These are phyloP conservation scores for Hipposideros larvatus DNA, from an alignment of 2,797 vertebrate species.

Conservation along the genomic window DNA sequence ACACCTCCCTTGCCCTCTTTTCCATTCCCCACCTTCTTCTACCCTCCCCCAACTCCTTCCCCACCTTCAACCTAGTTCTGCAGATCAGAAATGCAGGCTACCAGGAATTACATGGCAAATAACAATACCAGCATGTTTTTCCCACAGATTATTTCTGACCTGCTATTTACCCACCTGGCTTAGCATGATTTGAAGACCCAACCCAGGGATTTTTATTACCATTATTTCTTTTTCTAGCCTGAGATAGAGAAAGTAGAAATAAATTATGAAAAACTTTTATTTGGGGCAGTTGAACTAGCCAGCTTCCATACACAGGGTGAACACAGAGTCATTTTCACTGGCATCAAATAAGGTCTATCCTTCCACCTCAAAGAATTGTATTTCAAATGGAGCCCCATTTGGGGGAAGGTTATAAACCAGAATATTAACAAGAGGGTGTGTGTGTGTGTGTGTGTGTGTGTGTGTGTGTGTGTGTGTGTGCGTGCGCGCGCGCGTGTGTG, in stretches of 20 bases:
- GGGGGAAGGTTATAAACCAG: neutral
- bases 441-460: neutral
- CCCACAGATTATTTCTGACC: conserved; percentile 76
- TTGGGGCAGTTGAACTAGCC: neutral
- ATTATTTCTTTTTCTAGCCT: conserved; percentile 32
- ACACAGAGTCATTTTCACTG: neutral
- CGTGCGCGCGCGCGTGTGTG: too few relatives aligned
- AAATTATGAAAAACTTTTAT: conserved; percentile 33
- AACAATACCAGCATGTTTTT: conserved; percentile 71
- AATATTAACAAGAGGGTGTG: neutral
- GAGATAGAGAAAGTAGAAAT: conserved; percentile 41
- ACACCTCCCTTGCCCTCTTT: conserved; percentile 80
- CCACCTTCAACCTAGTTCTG: neutral
- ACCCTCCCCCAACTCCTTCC: conserved; percentile 37
- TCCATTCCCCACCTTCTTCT: neutral
- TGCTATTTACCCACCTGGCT: neutral
- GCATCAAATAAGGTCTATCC: neutral
- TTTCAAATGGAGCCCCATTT: conserved; percentile 39
- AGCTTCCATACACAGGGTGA: neutral
- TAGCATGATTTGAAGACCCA: conserved; percentile 23
- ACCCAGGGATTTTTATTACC: neutral
- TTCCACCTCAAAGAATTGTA: neutral
- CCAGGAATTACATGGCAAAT: conserved; percentile 82
- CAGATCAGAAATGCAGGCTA: conserved; percentile 78
- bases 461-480: neutral